Conservation (phyloP, 2,113 vertebrate species). For the Tupaia chinensis region DNA sequence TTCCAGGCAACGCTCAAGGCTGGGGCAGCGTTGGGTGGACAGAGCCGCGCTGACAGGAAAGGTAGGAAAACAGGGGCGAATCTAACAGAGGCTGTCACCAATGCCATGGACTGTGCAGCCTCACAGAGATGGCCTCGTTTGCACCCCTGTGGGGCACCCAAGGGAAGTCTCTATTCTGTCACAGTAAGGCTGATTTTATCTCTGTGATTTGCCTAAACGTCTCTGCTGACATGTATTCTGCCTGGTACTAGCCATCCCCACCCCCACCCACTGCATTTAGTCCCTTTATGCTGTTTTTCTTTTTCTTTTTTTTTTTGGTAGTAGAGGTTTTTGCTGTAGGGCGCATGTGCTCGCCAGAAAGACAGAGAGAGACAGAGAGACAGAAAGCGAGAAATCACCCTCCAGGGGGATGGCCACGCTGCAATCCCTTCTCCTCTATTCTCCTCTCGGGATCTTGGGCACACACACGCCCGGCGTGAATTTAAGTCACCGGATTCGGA, state of each 20-base stretch:
- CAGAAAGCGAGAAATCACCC: no score
- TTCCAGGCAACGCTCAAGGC: neutral
- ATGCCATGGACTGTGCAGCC: neutral
- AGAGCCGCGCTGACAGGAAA: neutral
- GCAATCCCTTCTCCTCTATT: no score
- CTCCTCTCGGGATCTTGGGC: no score
- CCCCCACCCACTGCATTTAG: no score
- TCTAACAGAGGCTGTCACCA: neutral
- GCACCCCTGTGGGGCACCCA: neutral
- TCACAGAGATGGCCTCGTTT: neutral
- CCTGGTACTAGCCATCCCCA: neutral
- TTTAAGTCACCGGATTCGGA: no score
- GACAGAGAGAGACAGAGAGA: no score
- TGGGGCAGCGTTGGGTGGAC: neutral
- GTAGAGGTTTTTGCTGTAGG: no score
- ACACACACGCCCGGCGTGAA: no score
- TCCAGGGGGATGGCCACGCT: no score
- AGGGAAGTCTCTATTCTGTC: conserved; percentile 15
- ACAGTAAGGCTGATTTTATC: neutral
- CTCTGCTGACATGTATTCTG: conserved; percentile 14
- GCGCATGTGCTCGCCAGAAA: no score
- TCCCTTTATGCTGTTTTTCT: no score
- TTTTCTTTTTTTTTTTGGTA: no score
- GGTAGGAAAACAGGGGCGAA: neutral
- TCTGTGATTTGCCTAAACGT: conserved; percentile 43